Conservation (phyloP, 2,888 invertebrate genomes). For the Lissocephala sabroskyi region DNA sequence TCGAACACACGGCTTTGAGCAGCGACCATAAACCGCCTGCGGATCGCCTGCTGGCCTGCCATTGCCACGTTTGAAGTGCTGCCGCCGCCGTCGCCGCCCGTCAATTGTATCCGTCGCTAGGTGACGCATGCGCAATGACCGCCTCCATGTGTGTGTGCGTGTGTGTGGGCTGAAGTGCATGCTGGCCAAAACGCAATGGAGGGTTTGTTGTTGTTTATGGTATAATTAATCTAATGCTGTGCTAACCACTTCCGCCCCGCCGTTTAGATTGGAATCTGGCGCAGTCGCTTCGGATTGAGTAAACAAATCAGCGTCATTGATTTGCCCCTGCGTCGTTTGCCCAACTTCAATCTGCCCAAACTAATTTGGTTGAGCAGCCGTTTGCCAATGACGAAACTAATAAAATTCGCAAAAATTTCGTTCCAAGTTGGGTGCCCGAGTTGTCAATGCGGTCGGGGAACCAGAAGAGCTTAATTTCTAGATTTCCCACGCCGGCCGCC, state of each 20-base stretch:
- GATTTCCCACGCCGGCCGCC: conserved; percentile 10
- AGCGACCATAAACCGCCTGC: not conserved
- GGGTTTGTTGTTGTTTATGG: conserved; percentile 5
- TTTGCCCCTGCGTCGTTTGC: too few species aligned
- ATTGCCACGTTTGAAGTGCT: conserved; percentile 2
- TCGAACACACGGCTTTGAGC: not conserved
- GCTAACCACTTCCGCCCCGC: conserved; percentile 11
- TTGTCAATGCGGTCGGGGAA: not conserved
- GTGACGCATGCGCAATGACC: conserved; percentile 8
- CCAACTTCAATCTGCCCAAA: not conserved
- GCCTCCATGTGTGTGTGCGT: too few species aligned
- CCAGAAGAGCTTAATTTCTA: conserved; percentile 9
- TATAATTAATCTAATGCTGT: conserved; percentile 8
- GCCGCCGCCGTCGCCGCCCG: too few species aligned
- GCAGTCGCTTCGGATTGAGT: too few species aligned
- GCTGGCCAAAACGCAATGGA: too few species aligned
- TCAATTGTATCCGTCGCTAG: not conserved
- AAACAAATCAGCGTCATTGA: too few species aligned
- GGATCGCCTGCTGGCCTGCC: not conserved
- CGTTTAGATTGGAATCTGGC: not conserved
- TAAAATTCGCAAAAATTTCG: not conserved
- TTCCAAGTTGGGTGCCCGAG: not conserved
- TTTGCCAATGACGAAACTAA: not conserved
- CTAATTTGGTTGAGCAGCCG: too few species aligned
- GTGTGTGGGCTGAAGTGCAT: too few species aligned